A percentile compares a stretch with the other conserved stretches of the same genome.
These are phyloP conservation scores for Hyposoter dolosus DNA, from an alignment of 2,888 invertebrate species.

Conservation along the genomic window DNA sequence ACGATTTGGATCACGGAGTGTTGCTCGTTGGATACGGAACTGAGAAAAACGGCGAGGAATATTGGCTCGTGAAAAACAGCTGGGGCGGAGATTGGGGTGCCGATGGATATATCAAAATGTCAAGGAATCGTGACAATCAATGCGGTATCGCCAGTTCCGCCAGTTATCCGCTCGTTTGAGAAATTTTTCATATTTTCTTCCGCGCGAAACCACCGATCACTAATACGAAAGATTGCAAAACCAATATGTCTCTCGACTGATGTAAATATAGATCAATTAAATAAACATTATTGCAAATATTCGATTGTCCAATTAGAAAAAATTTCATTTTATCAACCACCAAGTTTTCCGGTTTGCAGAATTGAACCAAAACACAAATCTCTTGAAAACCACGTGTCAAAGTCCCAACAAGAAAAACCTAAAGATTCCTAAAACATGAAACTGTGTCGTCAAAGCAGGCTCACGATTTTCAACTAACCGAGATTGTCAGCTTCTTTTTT, in stretches of 20 bases:
- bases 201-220: background rate
- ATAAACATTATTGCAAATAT: background rate
- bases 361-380: too few species aligned
- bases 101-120: slow-evolving; percentile 94
- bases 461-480: too few species aligned
- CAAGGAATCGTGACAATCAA: slow-evolving; percentile 92
- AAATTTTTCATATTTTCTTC: background rate
- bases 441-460: too few species aligned
- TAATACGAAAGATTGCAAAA: too few species aligned
- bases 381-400: too few species aligned
- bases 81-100: slow-evolving; percentile 94
- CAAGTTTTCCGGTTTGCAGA: too few species aligned
- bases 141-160: slow-evolving; percentile 95
- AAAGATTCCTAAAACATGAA: too few species aligned
- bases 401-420: too few species aligned
- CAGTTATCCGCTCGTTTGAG: slow-evolving; percentile 93
- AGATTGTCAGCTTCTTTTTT: too few species aligned
- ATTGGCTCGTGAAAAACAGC: slow-evolving; percentile 96
- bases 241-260: background rate
- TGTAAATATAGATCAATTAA: slow-evolving; percentile 5
- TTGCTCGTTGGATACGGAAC: slow-evolving; percentile 94
- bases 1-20: slow-evolving; percentile 93
- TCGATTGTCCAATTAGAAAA: too few species aligned
- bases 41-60: slow-evolving; percentile 88
- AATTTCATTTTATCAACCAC: too few species aligned